Evolutionary conservation across 2,797 vertebrate species (phyloP), one percentile per base, ranked within the genome.

Genomic region (Caiman crocodilus): DNA sequence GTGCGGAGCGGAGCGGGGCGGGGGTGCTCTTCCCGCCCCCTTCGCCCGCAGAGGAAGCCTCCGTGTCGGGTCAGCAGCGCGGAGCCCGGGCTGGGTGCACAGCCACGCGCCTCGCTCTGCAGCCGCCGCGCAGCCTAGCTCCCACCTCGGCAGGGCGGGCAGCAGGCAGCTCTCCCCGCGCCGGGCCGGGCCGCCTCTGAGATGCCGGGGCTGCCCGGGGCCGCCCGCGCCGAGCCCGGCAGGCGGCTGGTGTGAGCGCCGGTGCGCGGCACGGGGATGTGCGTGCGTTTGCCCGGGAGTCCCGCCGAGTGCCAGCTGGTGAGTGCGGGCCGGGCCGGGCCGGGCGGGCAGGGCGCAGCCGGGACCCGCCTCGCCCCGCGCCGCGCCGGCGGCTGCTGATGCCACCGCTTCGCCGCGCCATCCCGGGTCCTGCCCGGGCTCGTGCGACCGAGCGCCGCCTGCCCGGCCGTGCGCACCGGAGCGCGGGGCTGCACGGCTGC

Each of bases 231-330:
- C 84, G 82, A 89, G 89, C 79, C 73, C 76, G 82, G 32, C 32
- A 35, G 32, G 32, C 32, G 32, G 32, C 32, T 35, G 32, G 32
- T 35, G 32, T 35, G 32, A 35, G 32, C 32, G 32, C 32, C 77
- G 69, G 85, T 79, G 69, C 93, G 92, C 95, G 75, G 94, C 88
- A 30, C 75, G 94, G 94, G 86, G 89, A 97, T 92, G 95, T 20
- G 93, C 35, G 82, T 82, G 90, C 32, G 32, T 85, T 88, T 17
- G 42, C 94, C 2, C 89, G 93, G 42, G 84, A 94, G 73, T 78
- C 97, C 97, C 95, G 96, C 90, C 96, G 89, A 74, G 42, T 86
- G 77, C 87, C 88, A 78, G 63, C 92, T 15, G 97, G 97, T 96
- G 95, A 97, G 97, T 97, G 90, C 63, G 79, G 88, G 76, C 93